Conservation (phyloP, 2,113 vertebrate genomes). For the Sapajus apella region DNA sequence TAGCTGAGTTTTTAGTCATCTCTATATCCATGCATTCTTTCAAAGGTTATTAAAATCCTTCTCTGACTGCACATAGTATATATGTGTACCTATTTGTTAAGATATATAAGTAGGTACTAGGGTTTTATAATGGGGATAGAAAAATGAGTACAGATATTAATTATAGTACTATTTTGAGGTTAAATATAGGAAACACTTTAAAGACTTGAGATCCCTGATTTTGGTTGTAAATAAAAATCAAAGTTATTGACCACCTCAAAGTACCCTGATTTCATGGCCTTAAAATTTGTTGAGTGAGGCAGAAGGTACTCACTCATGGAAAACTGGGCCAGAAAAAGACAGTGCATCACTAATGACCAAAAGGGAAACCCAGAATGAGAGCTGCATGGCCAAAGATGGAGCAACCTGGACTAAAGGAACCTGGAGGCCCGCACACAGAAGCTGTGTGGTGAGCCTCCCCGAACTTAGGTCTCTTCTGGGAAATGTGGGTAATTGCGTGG, state of each 20-base stretch:
- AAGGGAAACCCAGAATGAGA: neutral
- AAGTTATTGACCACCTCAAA: constrained; percentile 15
- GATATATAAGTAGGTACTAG: neutral
- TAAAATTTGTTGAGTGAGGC: neutral
- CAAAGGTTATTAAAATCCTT: neutral
- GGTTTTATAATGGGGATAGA: neutral
- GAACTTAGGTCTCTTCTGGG: neutral
- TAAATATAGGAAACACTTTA: neutral
- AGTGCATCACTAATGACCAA: neutral
- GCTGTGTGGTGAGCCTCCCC: neutral
- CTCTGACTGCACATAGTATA: neutral
- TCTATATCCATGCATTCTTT: neutral
- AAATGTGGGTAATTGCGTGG: neutral
- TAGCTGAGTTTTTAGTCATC: neutral
- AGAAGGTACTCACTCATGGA: neutral
- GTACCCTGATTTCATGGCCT: neutral
- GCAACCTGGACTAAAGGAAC: neutral
- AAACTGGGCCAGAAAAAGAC: neutral
- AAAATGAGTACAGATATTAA: neutral
- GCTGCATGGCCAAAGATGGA: neutral
- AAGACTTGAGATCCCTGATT: neutral
- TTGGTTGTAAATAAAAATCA: neutral
- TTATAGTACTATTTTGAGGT: neutral
- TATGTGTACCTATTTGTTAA: neutral
- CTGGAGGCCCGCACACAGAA: neutral